A percentile compares a stretch with the other conserved stretches of the same genome.
phyloP scores from a whole-genome alignment of 2,797 vertebrate genomes.

The Coranthus polyacanthus region DNA sequence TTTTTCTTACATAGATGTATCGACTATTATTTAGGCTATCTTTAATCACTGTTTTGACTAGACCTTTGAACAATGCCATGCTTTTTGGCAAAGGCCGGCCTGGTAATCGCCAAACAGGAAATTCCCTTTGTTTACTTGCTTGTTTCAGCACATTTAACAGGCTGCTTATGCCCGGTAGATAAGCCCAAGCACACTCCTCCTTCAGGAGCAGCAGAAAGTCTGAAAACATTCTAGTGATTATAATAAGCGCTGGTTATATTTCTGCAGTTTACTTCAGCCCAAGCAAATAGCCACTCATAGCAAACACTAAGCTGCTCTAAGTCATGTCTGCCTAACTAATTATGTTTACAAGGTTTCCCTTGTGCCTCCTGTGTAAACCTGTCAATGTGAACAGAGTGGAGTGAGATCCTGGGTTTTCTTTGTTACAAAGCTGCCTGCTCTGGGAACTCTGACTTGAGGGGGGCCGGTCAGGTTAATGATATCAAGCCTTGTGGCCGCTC shows the following conservation, averaged over 20 bases:
- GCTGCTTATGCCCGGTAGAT: constrained; percentile 30
- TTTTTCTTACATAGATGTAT: neutral
- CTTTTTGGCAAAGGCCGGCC: constrained; percentile 52
- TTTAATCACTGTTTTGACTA: constrained; percentile 35
- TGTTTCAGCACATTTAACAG: constrained; percentile 52
- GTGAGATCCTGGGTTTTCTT: constrained; percentile 3
- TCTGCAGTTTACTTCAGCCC: neutral
- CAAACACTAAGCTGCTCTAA: constrained; percentile 17
- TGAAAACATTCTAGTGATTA: neutral
- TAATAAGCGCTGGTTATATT: neutral
- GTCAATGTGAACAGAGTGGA: constrained; percentile 50
- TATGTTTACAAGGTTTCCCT: constrained; percentile 57
- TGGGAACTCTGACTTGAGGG: constrained; percentile 14
- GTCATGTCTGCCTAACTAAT: constrained; percentile 35
- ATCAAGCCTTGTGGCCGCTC: constrained; percentile 60
- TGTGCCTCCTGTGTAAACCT: constrained; percentile 55
- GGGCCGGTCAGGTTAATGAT: constrained; percentile 57
- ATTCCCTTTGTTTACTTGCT: constrained; percentile 64
- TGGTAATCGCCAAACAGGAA: constrained; percentile 56
- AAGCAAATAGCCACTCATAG: constrained; percentile 16
- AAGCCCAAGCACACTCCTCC: constrained; percentile 17
- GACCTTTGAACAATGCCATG: constrained; percentile 55
- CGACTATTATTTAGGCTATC: constrained; percentile 42
- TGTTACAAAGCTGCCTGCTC: constrained; percentile 11
- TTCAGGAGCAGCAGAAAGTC: neutral